Evolutionary conservation across 1,140 invertebrate species (phyloP), one percentile per base, ranked within the genome.

Genomic region (Marisa cornuarietis): DNA sequence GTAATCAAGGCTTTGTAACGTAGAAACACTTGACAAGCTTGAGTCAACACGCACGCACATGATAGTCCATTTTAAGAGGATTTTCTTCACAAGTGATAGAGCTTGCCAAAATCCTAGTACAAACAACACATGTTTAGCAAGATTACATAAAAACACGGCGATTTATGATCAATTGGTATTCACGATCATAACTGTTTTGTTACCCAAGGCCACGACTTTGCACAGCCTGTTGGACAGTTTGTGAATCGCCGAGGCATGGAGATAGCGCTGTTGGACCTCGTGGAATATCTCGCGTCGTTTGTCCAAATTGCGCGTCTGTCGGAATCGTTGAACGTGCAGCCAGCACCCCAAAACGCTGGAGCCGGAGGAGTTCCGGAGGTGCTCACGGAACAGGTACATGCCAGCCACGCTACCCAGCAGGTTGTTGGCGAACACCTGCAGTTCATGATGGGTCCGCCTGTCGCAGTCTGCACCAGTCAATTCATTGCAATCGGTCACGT

Each of bases 361-460:
- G 54, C 80, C 80, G 63, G n/a, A 16, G 20, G 76, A 78, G 54
- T 71, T 75, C 31, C 26, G 69, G 14, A 81, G 71, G 22, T 76
- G 72, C n/a, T 66, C 16, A 11, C 75, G 76, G 71, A 81, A 78
- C 4, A 76, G 71, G 26, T 81, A 69, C 80, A 78, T 81, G 5
- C 80, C 80, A 4, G 71, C 63, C 58, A 71, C 76, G 42, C 31
- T 63, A 20, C 80, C 76, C 49, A 81, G 31, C n/a, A 81, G 52
- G 61, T 81, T 78, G 16, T n/a, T 65, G 20, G 58, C 42, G 49
- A 81, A 81, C 13, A 26, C 22, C n/a, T 49, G 74, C 10, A 75
- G 26, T 31, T 22, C 51, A 22, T 80, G 61, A 22, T 58, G 54
- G 11, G 54, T 58, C 54, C 54, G 16, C 11, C 54, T 58, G 16